phyloP scores from a whole-genome alignment of 2,888 invertebrate genomes.

The Tetheella fluctuosa region DNA sequence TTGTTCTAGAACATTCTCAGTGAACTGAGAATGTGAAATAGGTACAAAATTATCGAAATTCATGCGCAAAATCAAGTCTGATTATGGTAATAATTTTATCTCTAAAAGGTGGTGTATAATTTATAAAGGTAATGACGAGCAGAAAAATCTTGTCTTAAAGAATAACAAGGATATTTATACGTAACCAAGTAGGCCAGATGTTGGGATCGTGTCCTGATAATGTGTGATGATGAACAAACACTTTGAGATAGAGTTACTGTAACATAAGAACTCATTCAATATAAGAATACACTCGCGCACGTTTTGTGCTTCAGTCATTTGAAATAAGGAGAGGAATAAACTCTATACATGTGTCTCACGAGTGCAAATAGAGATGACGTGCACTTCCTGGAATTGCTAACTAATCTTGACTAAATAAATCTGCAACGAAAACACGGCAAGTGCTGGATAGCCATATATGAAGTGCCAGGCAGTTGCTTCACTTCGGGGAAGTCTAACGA shows the following conservation, averaged over 20 bases:
- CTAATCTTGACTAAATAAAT: constrained; percentile 38
- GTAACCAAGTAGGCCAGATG: background rate
- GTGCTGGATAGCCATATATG: constrained; percentile 8
- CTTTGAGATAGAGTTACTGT: background rate
- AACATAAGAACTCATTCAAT: background rate
- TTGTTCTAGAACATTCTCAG: constrained; percentile 10
- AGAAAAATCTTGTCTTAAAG: background rate
- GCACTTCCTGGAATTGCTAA: constrained; percentile 31
- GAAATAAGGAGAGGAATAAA: constrained; percentile 3
- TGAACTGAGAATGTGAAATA: background rate
- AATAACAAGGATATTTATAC: background rate
- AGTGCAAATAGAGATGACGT: constrained; percentile 42
- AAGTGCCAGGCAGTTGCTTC: background rate
- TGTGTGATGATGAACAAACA: background rate
- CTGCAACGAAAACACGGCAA: constrained; percentile 23
- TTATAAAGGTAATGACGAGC: background rate
- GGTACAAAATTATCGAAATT: background rate
- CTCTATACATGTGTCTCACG: constrained; percentile 22
- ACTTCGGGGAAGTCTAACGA: background rate
- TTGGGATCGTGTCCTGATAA: background rate
- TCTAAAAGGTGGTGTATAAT: background rate
- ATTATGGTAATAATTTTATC: background rate
- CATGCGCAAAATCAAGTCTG: constrained; percentile 4
- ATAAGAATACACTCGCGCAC: background rate
- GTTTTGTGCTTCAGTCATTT: background rate